Evolutionary conservation across 2,797 vertebrate genomes (phyloP), one percentile per base, ranked within the genome.

Genomic region (Clarias fuscus): DNA sequence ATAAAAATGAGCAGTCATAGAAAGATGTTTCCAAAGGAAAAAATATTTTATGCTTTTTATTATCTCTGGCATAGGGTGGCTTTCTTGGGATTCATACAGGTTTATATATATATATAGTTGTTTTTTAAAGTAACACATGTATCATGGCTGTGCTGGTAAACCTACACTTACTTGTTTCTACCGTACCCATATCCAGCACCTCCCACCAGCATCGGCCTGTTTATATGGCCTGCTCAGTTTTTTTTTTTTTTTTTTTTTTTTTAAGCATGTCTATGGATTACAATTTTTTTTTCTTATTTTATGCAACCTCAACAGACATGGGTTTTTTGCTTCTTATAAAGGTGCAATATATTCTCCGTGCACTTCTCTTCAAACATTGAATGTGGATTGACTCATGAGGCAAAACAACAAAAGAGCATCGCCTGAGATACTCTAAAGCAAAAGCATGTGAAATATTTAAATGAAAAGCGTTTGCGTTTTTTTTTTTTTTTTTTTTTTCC

Each of bases 371-470:
- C 65, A 72, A 87, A 86, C 81, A 88, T 67, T 70, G 77, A 83
- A 65, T 30, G 84, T 10, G 75, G 81, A 65, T 87, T 89, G 87
- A 90, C 88, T 90, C 84, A 83, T 88, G 89, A 92, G 89, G 86
- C 79, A 86, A 84, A 88, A 89, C 85, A 87, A 85, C 81, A 84
- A 89, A 87, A 89, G 85, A 87, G 88, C 87, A 85, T 89, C 79
- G 88, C 82, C 83, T 88, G 80, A 90, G 86, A 87, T 90, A 82
- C 90, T 90, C 88, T 93, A 90, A 94, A 93, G 94, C 94, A 94
- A 73, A 88, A 93, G 94, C 95, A 94, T 95, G 93, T 95, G 95
- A 96, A 95, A 95, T 95, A 95, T 95, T 95, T 95, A 96, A 95
- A 96, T 95, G 94, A 96, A 95, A 95, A 95, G 94, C 94, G 95